Evolutionary conservation across 2,113 vertebrate genomes (phyloP).

Genomic region (Poeciliopsis retropinna): DNA sequence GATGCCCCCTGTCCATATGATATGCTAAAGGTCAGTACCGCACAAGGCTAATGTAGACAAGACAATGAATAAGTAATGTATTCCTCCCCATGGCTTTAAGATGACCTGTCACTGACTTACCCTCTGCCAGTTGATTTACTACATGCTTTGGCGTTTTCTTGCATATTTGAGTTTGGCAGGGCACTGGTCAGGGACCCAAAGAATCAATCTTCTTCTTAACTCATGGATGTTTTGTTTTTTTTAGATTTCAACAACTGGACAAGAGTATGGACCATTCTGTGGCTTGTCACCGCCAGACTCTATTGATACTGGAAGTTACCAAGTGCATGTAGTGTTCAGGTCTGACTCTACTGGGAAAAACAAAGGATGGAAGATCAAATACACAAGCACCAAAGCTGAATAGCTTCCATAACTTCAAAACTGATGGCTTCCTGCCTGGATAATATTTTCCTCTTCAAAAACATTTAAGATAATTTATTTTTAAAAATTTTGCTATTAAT

Average conservation of each 20-base stretch:
- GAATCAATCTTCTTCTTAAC: conserved; percentile 15
- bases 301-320: conserved; percentile 79
- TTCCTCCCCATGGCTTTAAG: conserved; percentile 76
- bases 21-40: conserved; percentile 79
- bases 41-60: conserved; percentile 27
- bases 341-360: conserved; percentile 80
- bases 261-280: conserved; percentile 81
- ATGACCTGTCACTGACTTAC: conserved; percentile 38
- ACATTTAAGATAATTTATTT: background rate
- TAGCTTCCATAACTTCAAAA: background rate
- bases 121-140: conserved; percentile 54
- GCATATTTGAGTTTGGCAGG: conserved; percentile 46
- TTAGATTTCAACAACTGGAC: conserved; percentile 79
- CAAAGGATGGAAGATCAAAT: conserved; percentile 84
- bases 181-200: conserved; percentile 32
- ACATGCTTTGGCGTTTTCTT: conserved; percentile 29
- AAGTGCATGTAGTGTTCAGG: conserved; percentile 72
- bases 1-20: conserved; percentile 81
- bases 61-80: conserved; percentile 73
- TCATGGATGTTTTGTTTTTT: background rate
- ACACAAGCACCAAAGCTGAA: conserved; percentile 71
- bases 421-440: background rate
- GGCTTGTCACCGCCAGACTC: conserved; percentile 73
- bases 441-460: background rate
- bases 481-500: background rate